Base-by-base conservation (phyloP, 2,113 vertebrate species). In the Poicephalus meyeri region DNA sequence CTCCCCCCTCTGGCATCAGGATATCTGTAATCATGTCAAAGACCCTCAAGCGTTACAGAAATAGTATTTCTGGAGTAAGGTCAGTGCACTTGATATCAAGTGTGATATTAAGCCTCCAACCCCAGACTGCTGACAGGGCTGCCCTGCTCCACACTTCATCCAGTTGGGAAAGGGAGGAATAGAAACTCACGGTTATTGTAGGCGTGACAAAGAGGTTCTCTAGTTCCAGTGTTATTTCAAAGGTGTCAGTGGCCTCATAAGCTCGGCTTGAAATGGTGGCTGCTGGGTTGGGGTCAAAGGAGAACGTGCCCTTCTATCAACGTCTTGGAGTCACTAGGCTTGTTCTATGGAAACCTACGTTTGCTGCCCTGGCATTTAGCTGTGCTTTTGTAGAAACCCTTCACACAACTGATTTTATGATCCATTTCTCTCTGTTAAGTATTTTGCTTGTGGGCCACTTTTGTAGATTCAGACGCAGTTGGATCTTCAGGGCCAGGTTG, bases 1-100 rank as follows among this genome's bases (percentile, higher is more conserved):
- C 98, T 98, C 98, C 98, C 98, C 96, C 98, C 96, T 97, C 98
- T 98, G 98, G 98, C 95, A 95, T 91, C 83, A 76, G 50, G 66
- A 50, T 31, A 56, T 83, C 79, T 93, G 94, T 91, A 91, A 79
- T 88, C 61, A 79, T 3, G 33, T 35, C 7, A 28, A 44, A 89
- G 73, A 60, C 52, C 81, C 82, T 7, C 77, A 86, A 94, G 84
- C 47, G 4, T 77, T 42, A 58, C 70, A 44, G 55, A 28, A 77
- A 80, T 5, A 24, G 1, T n/a, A 10, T 74, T 79, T 60, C 53
- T 66, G 71, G 16, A 52, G 13, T 33, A 7, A 77, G 42, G 35
- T 77, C 13, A 60, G 61, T 66, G 1, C 18, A 1, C 21, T 91
- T 44, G 2, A 10, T 58, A 24, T 1, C 56, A 68, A 52, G 7